Base-by-base conservation (phyloP, 2,113 vertebrate species). In the Oryzias melastigma region DNA sequence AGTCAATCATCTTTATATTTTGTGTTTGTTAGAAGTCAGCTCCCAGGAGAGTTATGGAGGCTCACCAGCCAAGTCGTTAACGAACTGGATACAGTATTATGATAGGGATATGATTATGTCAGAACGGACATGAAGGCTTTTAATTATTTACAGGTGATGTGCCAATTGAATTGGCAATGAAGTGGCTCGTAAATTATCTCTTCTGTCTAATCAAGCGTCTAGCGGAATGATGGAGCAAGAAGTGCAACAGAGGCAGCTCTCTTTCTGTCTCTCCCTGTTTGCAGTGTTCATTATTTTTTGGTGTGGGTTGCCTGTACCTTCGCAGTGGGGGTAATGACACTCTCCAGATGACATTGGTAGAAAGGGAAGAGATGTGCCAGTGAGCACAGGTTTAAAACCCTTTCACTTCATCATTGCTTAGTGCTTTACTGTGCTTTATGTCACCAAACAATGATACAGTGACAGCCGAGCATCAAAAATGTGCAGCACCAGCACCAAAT, bases 81-180 rank as follows among this genome's bases (percentile, higher is more conserved):
- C 56, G 67, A 80, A 42, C 73, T 72, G 71, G 75, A 76, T 80
- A 82, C 86, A 89, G 89, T 87, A 87, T 82, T 77, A 80, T 83
- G 84, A 88, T 85, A 73, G 84, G 71, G 72, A 86, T 87, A 89
- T 88, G 78, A 91, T 91, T 88, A 87, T 85, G 86, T 89, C 70
- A 82, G 80, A 89, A 90, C 73, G 84, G 87, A 89, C 87, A 90
- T 86, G 83, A 87, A 90, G 87, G 85, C 64, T 86, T 88, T 90
- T 81, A 88, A 90, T 93, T 90, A 93, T 92, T 90, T 91, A 90
- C 89, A 90, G 91, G 90, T 90, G 87, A 91, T 89, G 85, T 87
- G 81, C 78, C 71, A 72, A 71, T 88, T 88, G 90, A 88, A 90
- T 91, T 82, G 83, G 72, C 84, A 83, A 86, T 90, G 87, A 91